Conservation (phyloP, 2,888 invertebrate species). For the Scotopteryx bipunctaria region DNA sequence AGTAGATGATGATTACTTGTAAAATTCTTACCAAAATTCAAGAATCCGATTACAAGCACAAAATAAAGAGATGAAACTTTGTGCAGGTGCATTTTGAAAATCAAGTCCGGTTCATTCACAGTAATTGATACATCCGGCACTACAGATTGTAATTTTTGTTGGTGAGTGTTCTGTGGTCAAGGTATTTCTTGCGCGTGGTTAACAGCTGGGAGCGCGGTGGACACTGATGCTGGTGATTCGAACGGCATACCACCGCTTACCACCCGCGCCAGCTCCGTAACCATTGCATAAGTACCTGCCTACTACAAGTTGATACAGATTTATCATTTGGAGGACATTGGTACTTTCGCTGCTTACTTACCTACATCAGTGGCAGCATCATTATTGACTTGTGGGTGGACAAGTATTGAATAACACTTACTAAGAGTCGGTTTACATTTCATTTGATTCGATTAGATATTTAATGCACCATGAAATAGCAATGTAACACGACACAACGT, state of each 20-base stretch:
- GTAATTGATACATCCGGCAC: slow-evolving; percentile 4
- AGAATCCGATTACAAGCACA: slow-evolving; percentile 47
- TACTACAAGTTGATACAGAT: slow-evolving; percentile 71
- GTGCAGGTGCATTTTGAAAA: slow-evolving; percentile 44
- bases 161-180: slow-evolving; percentile 25
- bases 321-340: slow-evolving; percentile 79
- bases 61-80: slow-evolving; percentile 42
- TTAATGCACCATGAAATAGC: slow-evolving; percentile 35
- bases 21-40: slow-evolving; percentile 49
- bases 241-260: slow-evolving; percentile 36
- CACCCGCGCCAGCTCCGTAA: slow-evolving; percentile 29
- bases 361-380: slow-evolving; percentile 44
- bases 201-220: slow-evolving; percentile 48
- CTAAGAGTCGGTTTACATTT: slow-evolving; percentile 22
- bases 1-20: neutral
- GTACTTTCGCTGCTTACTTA: slow-evolving; percentile 76
- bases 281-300: slow-evolving; percentile 66
- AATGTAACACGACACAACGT: slow-evolving; percentile 28
- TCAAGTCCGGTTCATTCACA: slow-evolving; percentile 12
- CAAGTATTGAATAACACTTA: slow-evolving; percentile 30
- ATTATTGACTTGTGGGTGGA: slow-evolving; percentile 30
- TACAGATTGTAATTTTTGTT: slow-evolving; percentile 4
- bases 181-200: slow-evolving; percentile 43
- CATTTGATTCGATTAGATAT: slow-evolving; percentile 24
- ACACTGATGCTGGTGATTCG: slow-evolving; percentile 60